These are phyloP conservation scores for Rhogogaster chlorosoma DNA, from an alignment of 2,888 invertebrate species.

Conservation along the genomic window DNA sequence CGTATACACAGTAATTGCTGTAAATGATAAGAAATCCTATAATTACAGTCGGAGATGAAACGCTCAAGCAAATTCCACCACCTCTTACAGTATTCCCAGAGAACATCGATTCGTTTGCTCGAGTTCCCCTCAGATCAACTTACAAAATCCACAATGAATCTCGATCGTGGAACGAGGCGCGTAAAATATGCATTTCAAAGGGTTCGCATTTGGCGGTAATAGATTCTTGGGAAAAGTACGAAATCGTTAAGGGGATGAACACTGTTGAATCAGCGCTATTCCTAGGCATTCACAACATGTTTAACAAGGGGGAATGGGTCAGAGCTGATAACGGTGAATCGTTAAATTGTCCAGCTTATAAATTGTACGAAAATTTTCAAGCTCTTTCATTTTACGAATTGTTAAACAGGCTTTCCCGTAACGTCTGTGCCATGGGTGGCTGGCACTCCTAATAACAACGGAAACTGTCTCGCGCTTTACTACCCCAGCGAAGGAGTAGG, in stretches of 20 bases:
- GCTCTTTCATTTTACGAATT: not conserved
- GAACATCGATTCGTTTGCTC: not conserved
- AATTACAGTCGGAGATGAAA: not conserved
- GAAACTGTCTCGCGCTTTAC: not conserved
- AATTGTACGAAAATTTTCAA: not conserved
- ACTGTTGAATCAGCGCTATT: not conserved
- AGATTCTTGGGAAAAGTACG: not conserved
- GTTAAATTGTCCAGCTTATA: not conserved
- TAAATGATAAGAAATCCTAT: not conserved
- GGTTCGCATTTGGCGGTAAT: slow-evolving; percentile 7
- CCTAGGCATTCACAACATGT: slow-evolving; percentile 14
- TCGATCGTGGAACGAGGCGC: slow-evolving; percentile 9
- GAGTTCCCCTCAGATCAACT: not conserved
- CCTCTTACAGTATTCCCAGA: not conserved
- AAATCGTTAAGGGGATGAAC: not conserved
- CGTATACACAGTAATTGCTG: not conserved
- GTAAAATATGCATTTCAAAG: not conserved
- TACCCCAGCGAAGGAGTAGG: not conserved
- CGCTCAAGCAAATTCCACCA: not conserved
- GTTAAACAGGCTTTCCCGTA: not conserved
- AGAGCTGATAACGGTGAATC: slow-evolving; percentile 4
- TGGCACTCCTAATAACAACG: not conserved
- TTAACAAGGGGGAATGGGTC: slow-evolving; percentile 8
- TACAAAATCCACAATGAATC: not conserved
- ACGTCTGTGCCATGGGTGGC: not conserved